phyloP scores from a whole-genome alignment of 2,797 vertebrate genomes.

The Diplodus sargus region DNA sequence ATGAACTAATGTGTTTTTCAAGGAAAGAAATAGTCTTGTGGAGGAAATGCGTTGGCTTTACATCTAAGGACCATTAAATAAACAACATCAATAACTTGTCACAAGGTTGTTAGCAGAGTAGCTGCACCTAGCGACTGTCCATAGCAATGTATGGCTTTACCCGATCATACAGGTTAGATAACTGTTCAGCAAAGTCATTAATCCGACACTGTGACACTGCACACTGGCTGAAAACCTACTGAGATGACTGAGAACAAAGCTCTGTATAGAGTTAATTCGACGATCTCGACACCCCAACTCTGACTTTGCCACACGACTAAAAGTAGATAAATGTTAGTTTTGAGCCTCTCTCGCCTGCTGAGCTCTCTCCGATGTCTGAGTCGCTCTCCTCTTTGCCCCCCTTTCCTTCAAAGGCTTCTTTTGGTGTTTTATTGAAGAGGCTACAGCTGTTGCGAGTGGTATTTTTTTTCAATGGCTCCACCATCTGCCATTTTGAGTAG shows the following conservation, averaged over 20 bases:
- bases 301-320: constrained; percentile 15
- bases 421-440: constrained; percentile 74
- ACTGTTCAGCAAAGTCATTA: not conserved
- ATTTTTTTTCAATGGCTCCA: constrained; percentile 59
- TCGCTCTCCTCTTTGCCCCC: constrained; percentile 39
- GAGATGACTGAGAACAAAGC: not conserved
- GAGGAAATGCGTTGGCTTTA: too few species aligned
- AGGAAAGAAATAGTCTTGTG: too few species aligned
- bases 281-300: not conserved
- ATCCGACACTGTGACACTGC: not conserved
- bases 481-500: constrained; percentile 69
- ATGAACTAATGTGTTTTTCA: too few species aligned
- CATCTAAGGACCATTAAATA: too few species aligned
- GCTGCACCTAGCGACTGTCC: too few species aligned
- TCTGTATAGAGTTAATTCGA: constrained; percentile 7
- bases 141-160: too few species aligned
- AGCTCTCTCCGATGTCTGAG: constrained; percentile 33
- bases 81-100: too few species aligned
- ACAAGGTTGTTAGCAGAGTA: too few species aligned
- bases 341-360: constrained; percentile 25
- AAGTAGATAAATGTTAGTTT: constrained; percentile 39
- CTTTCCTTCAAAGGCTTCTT: constrained; percentile 60
- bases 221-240: not conserved
- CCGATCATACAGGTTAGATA: too few species aligned
- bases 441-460: constrained; percentile 65